Evolutionary conservation across 2,113 vertebrate species (phyloP), one percentile per base, ranked within the genome.

Genomic region (Tetrao urogallus): DNA sequence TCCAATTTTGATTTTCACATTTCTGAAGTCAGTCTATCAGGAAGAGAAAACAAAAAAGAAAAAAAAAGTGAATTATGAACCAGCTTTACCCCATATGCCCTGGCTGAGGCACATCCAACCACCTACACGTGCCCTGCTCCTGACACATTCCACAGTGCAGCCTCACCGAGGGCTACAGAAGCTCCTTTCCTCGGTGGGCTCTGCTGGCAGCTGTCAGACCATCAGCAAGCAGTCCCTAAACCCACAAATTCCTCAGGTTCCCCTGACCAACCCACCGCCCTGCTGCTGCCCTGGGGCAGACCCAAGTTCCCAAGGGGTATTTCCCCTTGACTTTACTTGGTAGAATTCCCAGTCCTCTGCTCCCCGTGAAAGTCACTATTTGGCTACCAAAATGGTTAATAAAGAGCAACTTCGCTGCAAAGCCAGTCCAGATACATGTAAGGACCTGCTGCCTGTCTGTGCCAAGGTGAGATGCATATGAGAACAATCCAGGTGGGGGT

Each of bases 391-490:
- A 86, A 65, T 3, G 1, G 21, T 69, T 82, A 42, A 54, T 6
- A 22, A 45, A 36, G 14, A 13, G 3, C 6, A 86, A 43, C 8
- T 5, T 72, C 43, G 22, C 72, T 22, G 2, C 30, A 57, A 77
- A 82, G 32, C 25, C 38, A 52, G 6, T 27, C 16, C 43, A 66
- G 18, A 8, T 30, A 38, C 0, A 0, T 2, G n/a, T 30, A 86
- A 76, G 36, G 63, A 61, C 1, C 5, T 13, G 3, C 9, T 0
- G 1, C 1, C 0, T 7, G 13, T 6, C 11, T 0, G 3, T 30
- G 32, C 40, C 57, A 61, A 48, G 50, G 34, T 21, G 30, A 85
- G 13, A 15, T 22, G 52, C 22, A 7, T 50, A 47, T 16, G 40
- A 67, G 18, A 4, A 38, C 8, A 48, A 9, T 8, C 75, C n/a